Base-by-base conservation (phyloP, 1,140 invertebrate genomes). In the Cyphomyrmex costatus region DNA sequence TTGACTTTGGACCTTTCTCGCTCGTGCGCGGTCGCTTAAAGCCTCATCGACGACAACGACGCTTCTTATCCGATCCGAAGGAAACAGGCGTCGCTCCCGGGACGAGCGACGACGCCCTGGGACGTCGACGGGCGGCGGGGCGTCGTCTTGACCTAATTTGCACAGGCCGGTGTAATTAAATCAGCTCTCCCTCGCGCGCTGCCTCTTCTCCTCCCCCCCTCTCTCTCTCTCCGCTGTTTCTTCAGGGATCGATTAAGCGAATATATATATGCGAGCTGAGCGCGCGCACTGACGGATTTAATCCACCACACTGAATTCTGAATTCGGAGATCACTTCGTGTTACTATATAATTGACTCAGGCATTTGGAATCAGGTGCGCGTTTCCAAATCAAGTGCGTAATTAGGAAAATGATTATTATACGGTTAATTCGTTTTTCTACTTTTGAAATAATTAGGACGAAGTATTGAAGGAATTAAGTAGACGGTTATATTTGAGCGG, bases 101-200 rank as follows among this genome's bases (percentile, higher is more conserved):
- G 49, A 78, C 73, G 36, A 27, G 61, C 33, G 63, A 42, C 24
- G 71, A 49, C 71, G 63, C 66, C 24, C 83, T 42, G 61, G 30
- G 65, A 85, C 63, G 61, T 49, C 33, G 42, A 33, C 27, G 58
- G 46, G 51, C 33, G 36, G 14, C 14, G 71, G 60, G 65, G 24
- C 49, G 36, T 78, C 73, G 89, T 92, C 92, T 92, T 93, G 91
- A 93, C 92, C 91, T 65, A 90, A 92, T 93, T 92, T 91, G 86
- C 88, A 89, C 88, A 46, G 87, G 82, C 89, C 88, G 91, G 73
- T 86, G 89, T 92, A 92, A 92, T 92, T 92, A 92, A 82, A 89
- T 86, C 84, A 85, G 68, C 60, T 68, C 78, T 68, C 65, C 36
- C 65, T 68, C 65, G 33, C 2, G n/a, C 36, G 42, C 33, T 66